A percentile compares a stretch with the other conserved stretches of the same genome.
Conservation (phyloP, 1,140 invertebrate genomes). For the Callitettix versicolor region DNA sequence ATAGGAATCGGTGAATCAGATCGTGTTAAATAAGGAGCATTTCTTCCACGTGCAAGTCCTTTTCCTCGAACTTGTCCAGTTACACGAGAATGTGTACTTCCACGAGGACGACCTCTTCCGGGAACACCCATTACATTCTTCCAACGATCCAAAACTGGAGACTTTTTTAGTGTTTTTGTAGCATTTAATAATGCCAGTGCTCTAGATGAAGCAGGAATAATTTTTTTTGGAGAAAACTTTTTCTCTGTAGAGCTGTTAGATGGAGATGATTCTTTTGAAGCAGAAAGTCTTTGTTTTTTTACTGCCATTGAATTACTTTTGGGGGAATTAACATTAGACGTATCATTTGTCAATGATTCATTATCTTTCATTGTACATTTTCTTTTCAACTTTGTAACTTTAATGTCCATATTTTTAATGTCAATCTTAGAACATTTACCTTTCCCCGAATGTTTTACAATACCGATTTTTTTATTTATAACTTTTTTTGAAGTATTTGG, state of each 20-base stretch:
- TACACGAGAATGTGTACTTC: background rate
- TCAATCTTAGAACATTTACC: too few relatives aligned
- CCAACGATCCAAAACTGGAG: slow-evolving; percentile 1
- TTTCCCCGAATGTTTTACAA: too few relatives aligned
- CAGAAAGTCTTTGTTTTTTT: too few relatives aligned
- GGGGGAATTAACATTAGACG: too few relatives aligned
- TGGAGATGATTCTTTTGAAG: too few relatives aligned
- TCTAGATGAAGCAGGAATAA: background rate
- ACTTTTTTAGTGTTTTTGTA: slow-evolving; percentile 1
- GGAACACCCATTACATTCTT: background rate
- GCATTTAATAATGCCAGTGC: background rate
- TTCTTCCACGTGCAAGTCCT: background rate
- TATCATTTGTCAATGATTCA: too few relatives aligned
- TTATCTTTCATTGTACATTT: too few relatives aligned
- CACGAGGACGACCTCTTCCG: background rate
- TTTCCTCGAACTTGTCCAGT: background rate
- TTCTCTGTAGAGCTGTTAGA: too few relatives aligned
- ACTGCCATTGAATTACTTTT: too few relatives aligned
- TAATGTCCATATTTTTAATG: too few relatives aligned
- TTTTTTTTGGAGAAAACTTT: too few relatives aligned
- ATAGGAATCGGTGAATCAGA: slow-evolving; percentile 11
- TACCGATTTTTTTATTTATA: background rate
- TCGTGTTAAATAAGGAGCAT: slow-evolving; percentile 10
- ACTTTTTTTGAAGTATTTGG: background rate
- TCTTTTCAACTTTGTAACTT: too few relatives aligned